Conservation (phyloP, 2,113 vertebrate species). For the Silurus asotus region DNA sequence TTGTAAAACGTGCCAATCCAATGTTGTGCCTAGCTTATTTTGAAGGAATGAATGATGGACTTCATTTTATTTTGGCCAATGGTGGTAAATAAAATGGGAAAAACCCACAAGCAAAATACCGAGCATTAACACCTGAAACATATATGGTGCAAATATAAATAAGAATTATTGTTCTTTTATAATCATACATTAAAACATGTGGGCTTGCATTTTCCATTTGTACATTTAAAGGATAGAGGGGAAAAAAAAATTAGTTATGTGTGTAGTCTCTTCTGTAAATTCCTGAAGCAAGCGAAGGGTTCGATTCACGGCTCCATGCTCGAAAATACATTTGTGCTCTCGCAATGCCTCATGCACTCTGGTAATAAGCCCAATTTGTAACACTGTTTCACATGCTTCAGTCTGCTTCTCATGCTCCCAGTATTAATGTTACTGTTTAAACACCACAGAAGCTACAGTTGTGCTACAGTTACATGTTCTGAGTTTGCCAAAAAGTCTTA, state of each 20-base stretch:
- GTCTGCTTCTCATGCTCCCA: background rate
- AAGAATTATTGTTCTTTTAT: background rate
- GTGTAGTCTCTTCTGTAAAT: too few species aligned
- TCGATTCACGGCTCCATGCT: background rate
- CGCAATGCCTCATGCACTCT: background rate
- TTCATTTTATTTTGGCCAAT: background rate
- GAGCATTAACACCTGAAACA: background rate
- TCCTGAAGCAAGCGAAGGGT: background rate
- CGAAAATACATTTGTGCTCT: background rate
- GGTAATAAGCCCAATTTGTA: background rate
- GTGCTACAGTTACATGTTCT: background rate
- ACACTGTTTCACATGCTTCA: too few species aligned
- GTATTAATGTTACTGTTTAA: background rate
- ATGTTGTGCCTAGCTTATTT: slow-evolving; percentile 2
- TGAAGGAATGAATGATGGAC: background rate
- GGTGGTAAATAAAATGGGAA: background rate
- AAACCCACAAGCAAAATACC: background rate
- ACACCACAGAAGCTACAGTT: background rate
- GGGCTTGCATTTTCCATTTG: background rate
- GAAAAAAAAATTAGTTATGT: background rate
- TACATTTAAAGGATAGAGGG: background rate
- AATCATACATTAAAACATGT: background rate
- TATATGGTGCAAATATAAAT: slow-evolving; percentile 1
- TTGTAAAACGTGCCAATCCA: slow-evolving; percentile 13
- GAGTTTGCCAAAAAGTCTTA: background rate